These are phyloP conservation scores for Synodontis membranacea DNA, from an alignment of 2,113 vertebrate species.

Conservation along the genomic window DNA sequence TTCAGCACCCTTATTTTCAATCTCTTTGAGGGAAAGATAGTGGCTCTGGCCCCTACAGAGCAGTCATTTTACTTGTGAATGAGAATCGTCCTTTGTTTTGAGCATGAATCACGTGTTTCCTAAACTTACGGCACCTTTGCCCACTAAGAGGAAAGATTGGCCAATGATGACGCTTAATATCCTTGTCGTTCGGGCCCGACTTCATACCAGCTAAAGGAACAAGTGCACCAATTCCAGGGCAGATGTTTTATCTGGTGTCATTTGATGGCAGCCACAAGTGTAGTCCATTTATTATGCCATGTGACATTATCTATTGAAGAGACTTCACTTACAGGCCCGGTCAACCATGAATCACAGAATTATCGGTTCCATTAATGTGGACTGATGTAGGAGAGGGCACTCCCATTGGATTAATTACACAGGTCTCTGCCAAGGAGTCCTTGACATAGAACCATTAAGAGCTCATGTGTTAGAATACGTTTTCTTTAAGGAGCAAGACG, in stretches of 20 bases:
- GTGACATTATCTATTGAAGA: conserved; percentile 13
- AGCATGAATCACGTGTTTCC: conserved; percentile 1
- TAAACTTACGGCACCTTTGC: not conserved
- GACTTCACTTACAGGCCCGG: not conserved
- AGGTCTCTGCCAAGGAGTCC: conserved; percentile 1
- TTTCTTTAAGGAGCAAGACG: not conserved
- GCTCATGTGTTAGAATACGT: not conserved
- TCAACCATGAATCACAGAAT: conserved; percentile 1
- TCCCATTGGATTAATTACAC: not conserved
- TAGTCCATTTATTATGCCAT: conserved; percentile 1
- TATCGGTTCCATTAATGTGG: not conserved
- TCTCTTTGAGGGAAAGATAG: not conserved
- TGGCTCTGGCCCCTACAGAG: conserved; percentile 7
- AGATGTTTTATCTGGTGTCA: conserved; percentile 1
- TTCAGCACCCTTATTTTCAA: not conserved
- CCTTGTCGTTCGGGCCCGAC: too few relatives aligned
- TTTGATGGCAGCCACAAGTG: not conserved
- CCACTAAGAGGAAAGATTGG: too few relatives aligned
- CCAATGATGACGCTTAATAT: too few relatives aligned
- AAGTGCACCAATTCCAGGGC: not conserved
- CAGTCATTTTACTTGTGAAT: not conserved
- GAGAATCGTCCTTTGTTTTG: not conserved
- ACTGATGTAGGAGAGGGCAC: not conserved
- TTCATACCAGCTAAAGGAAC: not conserved
- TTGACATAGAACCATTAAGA: not conserved